Evolutionary conservation across 2,888 invertebrate genomes (phyloP).

Genomic region (Chrysolina oricalcia): DNA sequence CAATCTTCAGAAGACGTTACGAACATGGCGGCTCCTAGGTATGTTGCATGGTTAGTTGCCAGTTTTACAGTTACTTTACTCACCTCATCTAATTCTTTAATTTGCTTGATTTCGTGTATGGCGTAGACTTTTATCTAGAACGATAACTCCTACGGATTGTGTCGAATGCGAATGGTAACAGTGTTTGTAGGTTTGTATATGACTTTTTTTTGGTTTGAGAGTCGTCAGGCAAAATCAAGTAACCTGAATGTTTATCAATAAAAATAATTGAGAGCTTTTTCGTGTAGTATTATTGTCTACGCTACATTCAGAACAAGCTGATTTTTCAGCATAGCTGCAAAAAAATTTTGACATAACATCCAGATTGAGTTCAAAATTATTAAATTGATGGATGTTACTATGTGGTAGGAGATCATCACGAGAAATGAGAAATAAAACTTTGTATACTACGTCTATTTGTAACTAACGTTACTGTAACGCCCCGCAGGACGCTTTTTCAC

Average conservation of each 20-base stretch:
- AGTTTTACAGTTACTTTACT: slow-evolving; percentile 56
- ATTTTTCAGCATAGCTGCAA: no score
- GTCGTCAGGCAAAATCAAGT: slow-evolving; percentile 8
- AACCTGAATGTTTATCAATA: not conserved
- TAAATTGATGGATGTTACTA: no score
- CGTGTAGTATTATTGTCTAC: no score
- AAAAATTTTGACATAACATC: no score
- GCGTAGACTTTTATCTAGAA: slow-evolving; percentile 49
- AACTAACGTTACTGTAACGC: no score
- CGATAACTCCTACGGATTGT: slow-evolving; percentile 31
- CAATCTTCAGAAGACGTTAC: slow-evolving; percentile 70
- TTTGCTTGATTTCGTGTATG: slow-evolving; percentile 50
- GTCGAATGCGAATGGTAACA: slow-evolving; percentile 44
- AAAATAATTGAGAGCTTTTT: not conserved
- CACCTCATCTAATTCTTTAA: slow-evolving; percentile 46
- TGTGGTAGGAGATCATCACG: no score
- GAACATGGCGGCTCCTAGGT: slow-evolving; percentile 72
- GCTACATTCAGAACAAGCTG: no score
- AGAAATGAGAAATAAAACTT: no score
- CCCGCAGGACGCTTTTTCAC: no score
- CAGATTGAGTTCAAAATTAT: no score
- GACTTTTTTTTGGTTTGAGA: slow-evolving; percentile 24
- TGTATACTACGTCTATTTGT: no score
- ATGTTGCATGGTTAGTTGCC: slow-evolving; percentile 72
- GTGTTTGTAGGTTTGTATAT: slow-evolving; percentile 53